Percentiles rank a stretch among this genome's conserved stretches.
Conservation (phyloP, 2,113 vertebrate genomes). For the Tauraco erythrolophus region DNA sequence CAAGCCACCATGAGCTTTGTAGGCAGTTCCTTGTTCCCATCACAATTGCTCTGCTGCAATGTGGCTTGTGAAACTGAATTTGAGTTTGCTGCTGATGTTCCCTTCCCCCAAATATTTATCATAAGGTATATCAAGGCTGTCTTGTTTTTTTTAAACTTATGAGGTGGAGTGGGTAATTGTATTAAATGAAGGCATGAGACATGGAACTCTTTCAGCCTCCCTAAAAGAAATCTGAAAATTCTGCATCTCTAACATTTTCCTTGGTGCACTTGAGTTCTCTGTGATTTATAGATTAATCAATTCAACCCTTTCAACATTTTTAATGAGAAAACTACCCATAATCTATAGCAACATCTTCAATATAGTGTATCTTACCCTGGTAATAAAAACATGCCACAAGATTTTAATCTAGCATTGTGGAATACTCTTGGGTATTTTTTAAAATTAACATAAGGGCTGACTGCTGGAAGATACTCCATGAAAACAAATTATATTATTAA, state of each 20-base stretch:
- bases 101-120: not conserved
- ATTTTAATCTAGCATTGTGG: not conserved
- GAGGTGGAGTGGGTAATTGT: not conserved
- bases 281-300: not conserved
- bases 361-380: not conserved
- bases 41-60: not conserved
- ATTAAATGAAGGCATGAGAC: not conserved
- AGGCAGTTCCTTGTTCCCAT: not conserved
- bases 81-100: not conserved
- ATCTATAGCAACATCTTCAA: not conserved
- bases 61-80: not conserved
- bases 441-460: not conserved
- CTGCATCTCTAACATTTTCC: not conserved
- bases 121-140: not conserved
- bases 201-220: not conserved
- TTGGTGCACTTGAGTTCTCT: not conserved
- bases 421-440: not conserved
- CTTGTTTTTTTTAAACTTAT: not conserved
- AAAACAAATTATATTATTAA: conserved; percentile 45
- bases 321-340: not conserved
- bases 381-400: not conserved
- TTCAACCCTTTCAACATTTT: not conserved
- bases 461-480: not conserved
- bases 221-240: not conserved
- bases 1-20: not conserved